phyloP scores from a whole-genome alignment of 1,140 invertebrate species.

The Gyrodactylus salaris region DNA sequence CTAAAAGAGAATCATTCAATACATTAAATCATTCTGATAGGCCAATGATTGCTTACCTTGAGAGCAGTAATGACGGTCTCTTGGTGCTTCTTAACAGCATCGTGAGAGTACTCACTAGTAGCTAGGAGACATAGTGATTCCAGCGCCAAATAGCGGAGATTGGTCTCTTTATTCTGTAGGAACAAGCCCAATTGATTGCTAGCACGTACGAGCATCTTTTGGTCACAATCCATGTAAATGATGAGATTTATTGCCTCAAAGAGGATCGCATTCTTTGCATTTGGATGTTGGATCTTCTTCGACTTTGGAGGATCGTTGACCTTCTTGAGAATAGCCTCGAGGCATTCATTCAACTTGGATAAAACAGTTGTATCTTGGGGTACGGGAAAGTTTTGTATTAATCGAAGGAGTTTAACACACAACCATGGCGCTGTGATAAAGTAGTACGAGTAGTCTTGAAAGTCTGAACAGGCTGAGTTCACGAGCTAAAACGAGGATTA shows the following conservation, averaged over 20 bases:
- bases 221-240: constrained; percentile 91
- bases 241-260: constrained; percentile 98
- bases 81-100: constrained; percentile 97
- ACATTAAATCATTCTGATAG: no score
- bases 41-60: no score
- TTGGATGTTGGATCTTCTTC: constrained; percentile 98
- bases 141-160: constrained; percentile 67
- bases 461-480: constrained; percentile 76
- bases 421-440: constrained; percentile 99
- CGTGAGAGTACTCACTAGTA: constrained; percentile 94
- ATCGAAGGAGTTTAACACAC: constrained; percentile 69
- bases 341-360: constrained; percentile 70
- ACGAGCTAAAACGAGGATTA: constrained; percentile 35
- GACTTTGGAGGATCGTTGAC: constrained; percentile 96
- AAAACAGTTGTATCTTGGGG: constrained; percentile 65
- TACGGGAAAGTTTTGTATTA: constrained; percentile 39
- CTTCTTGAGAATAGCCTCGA: constrained; percentile 98
- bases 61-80: constrained; percentile 94
- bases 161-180: constrained; percentile 85
- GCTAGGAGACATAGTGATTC: constrained; percentile 98
- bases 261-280: constrained; percentile 94
- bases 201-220: constrained; percentile 70
- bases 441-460: constrained; percentile 98
- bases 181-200: constrained; percentile 97
- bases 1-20: constrained; percentile 20